A percentile compares a stretch with the other conserved stretches of the same genome.
Conservation (phyloP, 2,113 vertebrate genomes). For the Silurus asotus region DNA sequence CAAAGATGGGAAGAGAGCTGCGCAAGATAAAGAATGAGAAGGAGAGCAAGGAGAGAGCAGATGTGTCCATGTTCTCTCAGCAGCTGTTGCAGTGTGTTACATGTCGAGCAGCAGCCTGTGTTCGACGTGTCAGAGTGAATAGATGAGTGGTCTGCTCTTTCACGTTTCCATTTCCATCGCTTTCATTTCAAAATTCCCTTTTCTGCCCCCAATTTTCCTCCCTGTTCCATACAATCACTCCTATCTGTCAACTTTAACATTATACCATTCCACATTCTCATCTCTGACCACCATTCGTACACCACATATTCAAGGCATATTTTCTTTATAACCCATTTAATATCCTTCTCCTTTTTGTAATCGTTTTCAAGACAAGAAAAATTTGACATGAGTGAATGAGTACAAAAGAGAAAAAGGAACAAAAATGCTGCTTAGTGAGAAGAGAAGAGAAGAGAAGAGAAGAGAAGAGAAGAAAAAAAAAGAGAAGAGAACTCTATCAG, state of each 20-base stretch:
- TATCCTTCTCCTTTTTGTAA: background rate
- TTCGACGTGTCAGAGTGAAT: constrained; percentile 8
- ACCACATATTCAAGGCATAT: background rate
- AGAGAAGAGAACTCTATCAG: background rate
- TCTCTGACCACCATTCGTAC: background rate
- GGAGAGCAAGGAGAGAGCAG: constrained; percentile 10
- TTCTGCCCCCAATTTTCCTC: background rate
- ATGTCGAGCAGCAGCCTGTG: constrained; percentile 7
- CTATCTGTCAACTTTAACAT: background rate
- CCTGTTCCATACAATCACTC: background rate
- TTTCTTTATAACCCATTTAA: background rate
- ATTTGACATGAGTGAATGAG: too few species aligned
- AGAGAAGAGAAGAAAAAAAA: background rate
- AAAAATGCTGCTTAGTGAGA: background rate
- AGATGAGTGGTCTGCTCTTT: background rate
- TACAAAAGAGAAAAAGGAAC: background rate
- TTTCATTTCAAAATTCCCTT: background rate
- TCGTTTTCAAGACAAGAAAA: background rate
- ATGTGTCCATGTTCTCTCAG: constrained; percentile 7
- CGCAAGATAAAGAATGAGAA: background rate
- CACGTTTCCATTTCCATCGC: background rate
- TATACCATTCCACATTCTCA: background rate
- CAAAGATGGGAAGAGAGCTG: background rate
- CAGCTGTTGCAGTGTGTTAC: constrained; percentile 24
- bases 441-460: background rate